Evolutionary conservation across 2,888 invertebrate species (phyloP), one percentile per base, ranked within the genome.

Genomic region (Saturnia pavonia): DNA sequence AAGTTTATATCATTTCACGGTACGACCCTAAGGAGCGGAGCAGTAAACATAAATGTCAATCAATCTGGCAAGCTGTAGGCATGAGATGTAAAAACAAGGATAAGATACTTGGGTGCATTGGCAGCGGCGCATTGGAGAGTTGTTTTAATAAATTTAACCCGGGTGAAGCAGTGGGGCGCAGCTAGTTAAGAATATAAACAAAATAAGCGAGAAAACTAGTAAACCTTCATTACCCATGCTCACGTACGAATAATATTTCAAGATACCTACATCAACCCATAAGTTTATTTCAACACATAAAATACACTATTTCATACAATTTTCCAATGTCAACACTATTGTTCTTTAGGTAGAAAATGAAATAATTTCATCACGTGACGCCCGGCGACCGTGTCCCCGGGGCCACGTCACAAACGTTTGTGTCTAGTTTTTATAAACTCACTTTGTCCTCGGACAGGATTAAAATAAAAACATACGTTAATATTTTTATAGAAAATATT

Each of bases 291-390:
- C n/a, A 65, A 65, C 65, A 40, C 27, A 19, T 27, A 25, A 54
- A 22, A 54, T 19, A 48, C 48, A 48, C 54, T 8, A 54, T 54
- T n/a, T 65, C 40, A 65, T 65, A 40, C 19, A 65, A 65, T 65
- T 65, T 65, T 65, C 65, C 65, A 65, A n/a, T 40, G 65, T 65
- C 40, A 65, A 65, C 65, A 40, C 65, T 65, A 65, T 65, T 65
- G 65, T 65, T 65, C 65, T 40, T 40, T 68, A 63, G 40, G 42
- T 25, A 43, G 68, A 42, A 65, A 71, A 65, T 68, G 65, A 65
- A 71, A 65, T 71, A 71, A 57, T 72, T 70, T 67, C 66, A 65
- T 68, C 70, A 63, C 69, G 68, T 69, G 70, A 67, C 57, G 69
- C 65, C 60, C 65, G 43, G n/a, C 71, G 51, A 12, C 68, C 63